These are phyloP conservation scores for Phalacrocorax aristotelis DNA, from an alignment of 2,113 vertebrate genomes.

Conservation along the genomic window DNA sequence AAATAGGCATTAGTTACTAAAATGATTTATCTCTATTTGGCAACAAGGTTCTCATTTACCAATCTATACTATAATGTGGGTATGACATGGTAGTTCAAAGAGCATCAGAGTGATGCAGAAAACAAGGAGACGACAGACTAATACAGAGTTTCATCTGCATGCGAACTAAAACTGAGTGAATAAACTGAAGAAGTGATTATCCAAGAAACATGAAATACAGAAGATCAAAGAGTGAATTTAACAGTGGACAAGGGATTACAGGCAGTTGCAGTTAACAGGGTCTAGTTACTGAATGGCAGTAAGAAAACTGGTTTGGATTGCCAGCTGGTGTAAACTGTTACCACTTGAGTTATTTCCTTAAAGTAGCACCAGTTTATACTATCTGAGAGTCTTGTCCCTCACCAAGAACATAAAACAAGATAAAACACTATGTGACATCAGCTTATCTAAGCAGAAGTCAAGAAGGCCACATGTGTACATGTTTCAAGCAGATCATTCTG, in stretches of 20 bases:
- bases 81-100: neutral
- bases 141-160: neutral
- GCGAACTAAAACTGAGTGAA: neutral
- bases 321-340: neutral
- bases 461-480: rapidly evolving
- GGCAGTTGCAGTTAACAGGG: neutral
- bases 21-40: neutral
- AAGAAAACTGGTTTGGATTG: neutral
- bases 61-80: neutral
- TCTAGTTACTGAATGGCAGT: neutral
- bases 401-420: neutral
- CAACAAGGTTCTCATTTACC: neutral
- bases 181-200: neutral
- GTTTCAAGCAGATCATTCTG: neutral
- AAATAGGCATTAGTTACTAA: neutral
- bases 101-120: neutral
- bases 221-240: neutral
- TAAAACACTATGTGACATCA: neutral
- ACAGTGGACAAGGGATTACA: neutral
- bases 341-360: neutral
- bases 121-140: neutral
- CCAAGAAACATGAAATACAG: neutral
- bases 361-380: neutral
- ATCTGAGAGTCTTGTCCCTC: neutral
- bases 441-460: neutral